Base-by-base conservation (phyloP, 2,113 vertebrate species). In the Regulus satrapa region DNA sequence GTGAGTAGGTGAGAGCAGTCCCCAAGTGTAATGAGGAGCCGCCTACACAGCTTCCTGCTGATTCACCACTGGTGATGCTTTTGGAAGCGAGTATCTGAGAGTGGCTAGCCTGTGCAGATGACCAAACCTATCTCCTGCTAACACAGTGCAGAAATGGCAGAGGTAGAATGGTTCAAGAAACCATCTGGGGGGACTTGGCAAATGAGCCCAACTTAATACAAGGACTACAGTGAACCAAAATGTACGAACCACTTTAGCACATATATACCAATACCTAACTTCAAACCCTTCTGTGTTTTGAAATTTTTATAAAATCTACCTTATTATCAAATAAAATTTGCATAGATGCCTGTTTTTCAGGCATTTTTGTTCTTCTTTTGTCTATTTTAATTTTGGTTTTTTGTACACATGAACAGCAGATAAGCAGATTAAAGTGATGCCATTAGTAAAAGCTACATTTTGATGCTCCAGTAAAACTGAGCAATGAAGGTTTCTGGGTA, bases 221-320 rank as follows among this genome's bases (percentile, higher is more conserved):
- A 43, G 6, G 41, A 18, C 24, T 36, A 14, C 0, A 0, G 10
- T 26, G 38, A 74, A 52, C 18, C 75, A 24, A 10, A 88, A 49
- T 34, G 14, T 29, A 41, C 36, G 56, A 69, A 84, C 6, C 26
- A 51, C 49, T 59, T 64, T 15, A 32, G 21, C 36, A 23, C 29
- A 24, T 17, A 9, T 26, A 51, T 55, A 46, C 10, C 19, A 13
- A 19, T 67, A 31, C 2, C 28, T 59, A 59, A 71, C 72, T 71
- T 58, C 9, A 40, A 17, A 3, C 5, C 5, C 4, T 67, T 71
- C 24, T 64, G 1, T 5, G 1, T 81, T 82, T 19, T 82, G 74
- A 79, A 87, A 68, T 18, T 48, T 63, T 28, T 29, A 40, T 68
- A 19, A 49, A 9, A 54, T 5, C 7, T 72, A 43, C 11, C 17